Percentiles rank a stretch among this genome's conserved stretches.
phyloP scores from a whole-genome alignment of 37 sponge, comb jelly and placozoan genomes.

The Halisarca cf. caerulea region DNA sequence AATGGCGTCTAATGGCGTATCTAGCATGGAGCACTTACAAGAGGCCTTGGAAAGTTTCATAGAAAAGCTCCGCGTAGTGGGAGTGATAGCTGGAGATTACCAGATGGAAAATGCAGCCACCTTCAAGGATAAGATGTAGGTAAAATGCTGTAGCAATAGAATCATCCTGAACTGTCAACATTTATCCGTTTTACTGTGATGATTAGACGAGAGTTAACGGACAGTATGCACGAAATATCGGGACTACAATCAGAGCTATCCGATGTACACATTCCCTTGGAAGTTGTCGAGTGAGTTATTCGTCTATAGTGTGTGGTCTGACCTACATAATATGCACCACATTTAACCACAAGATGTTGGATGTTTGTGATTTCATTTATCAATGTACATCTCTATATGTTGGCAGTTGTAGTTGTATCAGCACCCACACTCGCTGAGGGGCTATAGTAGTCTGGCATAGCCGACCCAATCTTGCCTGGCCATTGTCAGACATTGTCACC shows the following conservation, averaged over 20 bases:
- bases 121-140: constrained; percentile 72
- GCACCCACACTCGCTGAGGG: too few species aligned
- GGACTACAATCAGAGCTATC: constrained; percentile 33
- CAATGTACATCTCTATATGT: too few species aligned
- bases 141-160: too few species aligned
- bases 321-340: too few species aligned
- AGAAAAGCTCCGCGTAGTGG: constrained; percentile 72
- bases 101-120: constrained; percentile 63
- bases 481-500: too few species aligned
- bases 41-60: constrained; percentile 64
- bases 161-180: too few species aligned
- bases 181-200: background rate
- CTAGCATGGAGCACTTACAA: constrained; percentile 43
- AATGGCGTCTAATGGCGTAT: constrained; percentile 49
- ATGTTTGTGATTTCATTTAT: background rate
- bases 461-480: too few species aligned
- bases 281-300: constrained; percentile 72
- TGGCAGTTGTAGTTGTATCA: too few species aligned
- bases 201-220: background rate
- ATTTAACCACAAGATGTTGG: background rate
- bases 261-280: constrained; percentile 63
- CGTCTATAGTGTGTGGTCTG: too few species aligned
- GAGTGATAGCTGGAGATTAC: constrained; percentile 80
- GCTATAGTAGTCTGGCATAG: too few species aligned
- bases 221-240: constrained; percentile 8